Evolutionary conservation across 2,888 invertebrate genomes (phyloP), one percentile per base, ranked within the genome.

Genomic region (Leptinotarsa tumamoca): DNA sequence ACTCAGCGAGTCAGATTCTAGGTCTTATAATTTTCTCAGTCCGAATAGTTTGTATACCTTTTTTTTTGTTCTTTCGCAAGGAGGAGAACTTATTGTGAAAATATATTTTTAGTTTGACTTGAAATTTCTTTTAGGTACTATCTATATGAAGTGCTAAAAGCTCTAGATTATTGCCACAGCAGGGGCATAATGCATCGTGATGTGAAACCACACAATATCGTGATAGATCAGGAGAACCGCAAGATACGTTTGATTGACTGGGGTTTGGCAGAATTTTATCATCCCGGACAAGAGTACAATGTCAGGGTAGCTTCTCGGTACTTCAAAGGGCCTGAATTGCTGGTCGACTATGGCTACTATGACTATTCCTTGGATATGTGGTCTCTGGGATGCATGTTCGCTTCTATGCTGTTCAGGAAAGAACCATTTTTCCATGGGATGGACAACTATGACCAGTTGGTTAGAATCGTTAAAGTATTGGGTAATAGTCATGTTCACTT

Each of bases 141-240:
- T 80, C 82, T 89, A 23, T 88, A 88, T 77, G 89, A 90, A 83
- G 79, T 90, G 56, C 80, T 90, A 72, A 89, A 88, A 83, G 89
- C 88, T 1, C 76, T 89, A 51, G 88, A 89, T 79, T 89, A 81
- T 74, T 88, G 88, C 73, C 89, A 89, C 78, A 87, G 88, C 70
- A 84, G 84, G 72, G 88, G 88, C 4, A 88, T 89, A 21, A 89
- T 89, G 88, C 88, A 89, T 73, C 82, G 88, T 43, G 88, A 89
- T 78, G 87, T 89, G 1, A 89, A 89, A 78, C 88, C 88, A 4
- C 88, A 88, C 76, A 88, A 88, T 76, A 87, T 88, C 21, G 87
- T 88, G 54, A 85, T 88, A 13, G 87, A 88, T 78, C 83, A 84
- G 72, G 84, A 83, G 49, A 85, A 84, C 72, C 81, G 85, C 21